Base-by-base conservation (phyloP, 2,888 invertebrate species). In the Allolobophora icterica region DNA sequence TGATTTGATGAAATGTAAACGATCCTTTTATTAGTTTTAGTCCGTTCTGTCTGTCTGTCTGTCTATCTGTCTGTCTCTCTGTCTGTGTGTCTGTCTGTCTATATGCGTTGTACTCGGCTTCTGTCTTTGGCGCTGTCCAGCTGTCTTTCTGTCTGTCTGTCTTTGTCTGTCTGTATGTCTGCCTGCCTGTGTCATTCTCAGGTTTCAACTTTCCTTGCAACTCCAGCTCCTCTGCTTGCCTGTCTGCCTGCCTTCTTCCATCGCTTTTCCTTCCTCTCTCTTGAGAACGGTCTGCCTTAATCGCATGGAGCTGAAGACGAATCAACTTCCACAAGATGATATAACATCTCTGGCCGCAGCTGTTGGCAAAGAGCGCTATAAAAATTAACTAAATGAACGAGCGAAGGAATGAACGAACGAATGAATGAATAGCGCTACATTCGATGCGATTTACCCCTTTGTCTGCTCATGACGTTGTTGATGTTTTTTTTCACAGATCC, bases 21-120 rank as follows among this genome's bases (percentile, higher is more conserved):
- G 45, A 45, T 84, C 84, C 35, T 84, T 84, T 17, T 84, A 38
- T 38, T 38, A 8, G 38, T 42, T 15, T 89, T n/a, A n/a, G n/a
- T n/a, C n/a, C n/a, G n/a, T 3, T 42, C 89, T 89, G 34, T 89
- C 89, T 89, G 35, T 89, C n/a, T n/a, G n/a, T n/a, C n/a, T 83
- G n/a, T 83, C 30, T 83, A 1, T 21, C 83, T 83, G n/a, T 83
- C 24, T 83, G n/a, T 83, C 83, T 24, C 30, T 83, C n/a, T 24
- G 11, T 17, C 83, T 83, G n/a, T 83, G n/a, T 89, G 17, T 42
- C 89, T 89, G 34, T 89, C 89, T 89, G 35, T 89, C n/a, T n/a
- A n/a, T n/a, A n/a, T n/a, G n/a, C n/a, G n/a, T n/a, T n/a, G n/a
- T n/a, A n/a, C n/a, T n/a, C n/a, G n/a, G n/a, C n/a, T n/a, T n/a